A percentile compares a stretch with the other conserved stretches of the same genome.
phyloP scores from a whole-genome alignment of 2,113 vertebrate genomes.

The Indicator indicator region DNA sequence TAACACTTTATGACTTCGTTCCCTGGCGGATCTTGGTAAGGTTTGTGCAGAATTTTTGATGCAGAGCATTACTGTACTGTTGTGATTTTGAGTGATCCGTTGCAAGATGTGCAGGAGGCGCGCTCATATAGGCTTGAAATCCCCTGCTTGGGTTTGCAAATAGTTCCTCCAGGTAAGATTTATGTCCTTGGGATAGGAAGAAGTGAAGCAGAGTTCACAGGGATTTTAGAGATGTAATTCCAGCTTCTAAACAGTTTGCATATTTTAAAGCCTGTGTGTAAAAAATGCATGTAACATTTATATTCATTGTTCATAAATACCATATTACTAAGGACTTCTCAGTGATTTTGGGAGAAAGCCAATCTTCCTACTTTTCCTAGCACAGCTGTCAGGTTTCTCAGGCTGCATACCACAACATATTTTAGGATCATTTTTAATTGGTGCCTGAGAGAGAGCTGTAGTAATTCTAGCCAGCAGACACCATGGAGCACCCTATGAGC shows the following conservation, averaged over 20 bases:
- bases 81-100: slow-evolving; percentile 33
- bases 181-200: neutral
- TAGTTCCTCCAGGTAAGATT: slow-evolving; percentile 8
- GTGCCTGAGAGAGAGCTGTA: neutral
- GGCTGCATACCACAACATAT: neutral
- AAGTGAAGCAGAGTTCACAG: neutral
- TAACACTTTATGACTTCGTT: neutral
- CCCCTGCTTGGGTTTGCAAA: slow-evolving; percentile 19
- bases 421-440: slow-evolving; percentile 4
- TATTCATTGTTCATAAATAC: neutral
- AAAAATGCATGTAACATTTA: neutral
- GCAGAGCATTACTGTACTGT: neutral
- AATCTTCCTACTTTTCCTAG: neutral
- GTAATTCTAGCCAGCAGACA: neutral
- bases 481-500: neutral
- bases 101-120: neutral
- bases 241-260: neutral
- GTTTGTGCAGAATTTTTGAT: slow-evolving; percentile 12
- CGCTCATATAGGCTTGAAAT: neutral
- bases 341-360: neutral
- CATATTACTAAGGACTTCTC: neutral
- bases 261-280: neutral
- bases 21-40: neutral
- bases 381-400: neutral
- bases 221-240: neutral